Evolutionary conservation across 2,888 invertebrate species (phyloP).

Genomic region (Ceriagrion tenellum): DNA sequence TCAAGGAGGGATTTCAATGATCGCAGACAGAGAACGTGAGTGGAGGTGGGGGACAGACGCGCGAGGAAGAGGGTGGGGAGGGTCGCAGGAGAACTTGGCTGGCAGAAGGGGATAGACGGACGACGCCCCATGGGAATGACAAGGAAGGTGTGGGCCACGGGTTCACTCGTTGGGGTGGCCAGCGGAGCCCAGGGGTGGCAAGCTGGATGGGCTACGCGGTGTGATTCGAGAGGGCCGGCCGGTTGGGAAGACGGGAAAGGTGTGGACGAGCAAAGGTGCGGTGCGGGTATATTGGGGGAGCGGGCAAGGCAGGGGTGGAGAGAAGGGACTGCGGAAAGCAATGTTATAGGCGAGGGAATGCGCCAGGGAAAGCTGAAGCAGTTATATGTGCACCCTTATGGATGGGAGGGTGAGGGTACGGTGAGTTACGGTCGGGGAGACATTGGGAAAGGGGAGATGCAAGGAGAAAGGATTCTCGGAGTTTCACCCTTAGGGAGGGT

Average conservation of each 20-base stretch:
- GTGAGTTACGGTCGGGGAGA: slow-evolving; percentile 38
- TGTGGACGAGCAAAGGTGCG: neutral
- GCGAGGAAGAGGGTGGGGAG: neutral
- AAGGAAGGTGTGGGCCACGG: neutral
- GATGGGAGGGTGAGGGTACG: neutral
- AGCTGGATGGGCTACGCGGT: neutral
- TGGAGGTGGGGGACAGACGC: neutral
- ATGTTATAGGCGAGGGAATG: neutral
- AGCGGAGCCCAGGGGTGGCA: neutral
- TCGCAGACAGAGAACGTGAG: neutral
- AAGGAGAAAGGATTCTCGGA: neutral
- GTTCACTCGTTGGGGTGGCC: neutral
- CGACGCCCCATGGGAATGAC: neutral
- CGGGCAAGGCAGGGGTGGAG: neutral
- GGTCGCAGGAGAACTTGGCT: neutral
- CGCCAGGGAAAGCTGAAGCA: neutral
- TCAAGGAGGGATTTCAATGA: neutral
- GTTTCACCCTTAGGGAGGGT: neutral
- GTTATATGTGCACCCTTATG: neutral
- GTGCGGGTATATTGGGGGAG: neutral
- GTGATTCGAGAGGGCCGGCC: neutral
- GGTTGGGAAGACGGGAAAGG: neutral
- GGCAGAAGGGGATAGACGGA: neutral
- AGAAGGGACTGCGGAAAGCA: neutral
- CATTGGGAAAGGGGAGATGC: neutral